These are phyloP conservation scores for Fulica atra DNA, from an alignment of 2,113 vertebrate genomes.

Conservation along the genomic window DNA sequence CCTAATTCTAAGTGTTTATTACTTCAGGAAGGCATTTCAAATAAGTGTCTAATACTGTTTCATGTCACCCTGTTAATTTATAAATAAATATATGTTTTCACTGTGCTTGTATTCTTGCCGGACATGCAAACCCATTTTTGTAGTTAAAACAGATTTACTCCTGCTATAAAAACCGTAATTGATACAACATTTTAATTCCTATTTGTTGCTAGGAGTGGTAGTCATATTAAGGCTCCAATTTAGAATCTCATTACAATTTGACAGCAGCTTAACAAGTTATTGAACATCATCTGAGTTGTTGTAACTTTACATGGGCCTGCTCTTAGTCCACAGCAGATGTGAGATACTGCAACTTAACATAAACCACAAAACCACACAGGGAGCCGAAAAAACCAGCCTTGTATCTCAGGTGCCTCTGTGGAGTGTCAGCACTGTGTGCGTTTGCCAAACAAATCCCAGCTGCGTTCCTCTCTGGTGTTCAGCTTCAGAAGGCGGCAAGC, in stretches of 20 bases:
- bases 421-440: not conserved
- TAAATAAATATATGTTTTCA: not conserved
- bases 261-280: not conserved
- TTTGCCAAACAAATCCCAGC: not conserved
- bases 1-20: conserved; percentile 23
- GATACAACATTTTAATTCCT: not conserved
- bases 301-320: not conserved
- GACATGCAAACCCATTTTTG: not conserved
- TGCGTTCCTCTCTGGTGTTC: not conserved
- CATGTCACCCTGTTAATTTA: not conserved
- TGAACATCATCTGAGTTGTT: not conserved
- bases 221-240: not conserved
- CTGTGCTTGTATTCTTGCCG: not conserved
- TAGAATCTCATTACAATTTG: not conserved
- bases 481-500: not conserved
- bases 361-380: not conserved
- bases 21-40: not conserved
- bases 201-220: not conserved
- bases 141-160: conserved; percentile 37
- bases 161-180: not conserved
- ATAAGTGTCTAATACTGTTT: not conserved
- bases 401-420: not conserved
- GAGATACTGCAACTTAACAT: not conserved
- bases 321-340: not conserved
- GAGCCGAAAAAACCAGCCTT: not conserved